Conservation (phyloP, 2,797 vertebrate species). For the Rhabdophis nuchalis region DNA sequence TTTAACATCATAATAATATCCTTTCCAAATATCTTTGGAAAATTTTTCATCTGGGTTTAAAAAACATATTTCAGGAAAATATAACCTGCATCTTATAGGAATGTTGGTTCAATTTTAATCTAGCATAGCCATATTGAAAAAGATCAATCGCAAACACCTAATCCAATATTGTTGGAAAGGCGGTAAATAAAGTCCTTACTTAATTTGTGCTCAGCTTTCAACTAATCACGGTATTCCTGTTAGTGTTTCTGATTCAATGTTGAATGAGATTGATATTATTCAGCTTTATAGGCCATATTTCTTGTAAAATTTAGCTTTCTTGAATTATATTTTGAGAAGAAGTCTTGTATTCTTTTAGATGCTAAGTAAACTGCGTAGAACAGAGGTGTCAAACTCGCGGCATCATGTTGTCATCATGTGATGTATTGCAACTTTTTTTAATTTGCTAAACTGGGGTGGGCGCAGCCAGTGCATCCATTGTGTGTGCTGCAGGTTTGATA, state of each 20-base stretch:
- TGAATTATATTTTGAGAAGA: background rate
- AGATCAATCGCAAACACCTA: background rate
- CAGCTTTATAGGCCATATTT: background rate
- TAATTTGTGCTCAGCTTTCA: background rate
- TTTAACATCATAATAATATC: background rate
- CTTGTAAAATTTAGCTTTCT: background rate
- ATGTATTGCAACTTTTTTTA: too few species aligned
- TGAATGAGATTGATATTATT: background rate
- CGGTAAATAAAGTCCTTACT: background rate
- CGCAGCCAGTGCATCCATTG: too few species aligned
- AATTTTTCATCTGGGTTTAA: background rate
- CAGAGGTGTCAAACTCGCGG: too few species aligned
- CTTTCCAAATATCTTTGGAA: background rate
- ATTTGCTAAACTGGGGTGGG: too few species aligned
- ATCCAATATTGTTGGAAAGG: background rate
- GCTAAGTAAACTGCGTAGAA: background rate
- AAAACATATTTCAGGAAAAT: background rate
- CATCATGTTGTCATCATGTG: too few species aligned
- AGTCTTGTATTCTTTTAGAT: background rate
- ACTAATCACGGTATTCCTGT: background rate
- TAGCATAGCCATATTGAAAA: background rate
- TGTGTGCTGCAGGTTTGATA: too few species aligned
- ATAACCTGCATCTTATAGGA: background rate
- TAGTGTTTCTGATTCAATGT: background rate
- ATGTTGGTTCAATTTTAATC: background rate